Conservation (phyloP, 2,888 invertebrate genomes). For the Argynnis bischoffii region DNA sequence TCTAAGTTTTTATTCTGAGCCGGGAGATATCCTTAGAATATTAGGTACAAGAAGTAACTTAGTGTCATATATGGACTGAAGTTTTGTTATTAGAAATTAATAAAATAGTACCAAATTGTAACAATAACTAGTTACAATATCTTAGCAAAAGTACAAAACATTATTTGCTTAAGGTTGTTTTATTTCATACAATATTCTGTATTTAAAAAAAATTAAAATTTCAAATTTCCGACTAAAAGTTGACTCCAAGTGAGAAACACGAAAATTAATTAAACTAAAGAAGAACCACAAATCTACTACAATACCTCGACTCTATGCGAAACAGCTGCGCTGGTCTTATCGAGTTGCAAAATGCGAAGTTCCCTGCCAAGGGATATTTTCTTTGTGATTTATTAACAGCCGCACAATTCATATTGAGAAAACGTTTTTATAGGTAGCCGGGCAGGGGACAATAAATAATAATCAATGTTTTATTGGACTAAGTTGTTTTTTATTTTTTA, state of each 20-base stretch:
- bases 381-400: slow-evolving; percentile 30
- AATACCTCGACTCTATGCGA: slow-evolving; percentile 29
- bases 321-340: slow-evolving; percentile 35
- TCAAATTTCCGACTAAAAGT: neutral
- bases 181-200: neutral
- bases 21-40: too few relatives aligned
- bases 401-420: slow-evolving; percentile 15
- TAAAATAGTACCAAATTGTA: too few relatives aligned
- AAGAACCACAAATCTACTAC: slow-evolving; percentile 27
- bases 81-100: too few relatives aligned
- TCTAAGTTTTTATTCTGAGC: too few relatives aligned
- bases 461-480: too few relatives aligned
- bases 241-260: neutral
- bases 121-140: too few relatives aligned
- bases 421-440: slow-evolving; percentile 12
- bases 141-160: too few relatives aligned
- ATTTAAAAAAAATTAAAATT: neutral
- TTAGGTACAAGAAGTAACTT: too few relatives aligned
- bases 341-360: slow-evolving; percentile 32
- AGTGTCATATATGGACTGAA: too few relatives aligned
- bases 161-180: too few relatives aligned
- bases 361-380: slow-evolving; percentile 33
- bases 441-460: too few relatives aligned
- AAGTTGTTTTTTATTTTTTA: too few relatives aligned
- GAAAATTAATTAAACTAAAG: slow-evolving; percentile 28